These are phyloP conservation scores for Eristalis arbustorum DNA, from an alignment of 2,888 invertebrate genomes.

Conservation along the genomic window DNA sequence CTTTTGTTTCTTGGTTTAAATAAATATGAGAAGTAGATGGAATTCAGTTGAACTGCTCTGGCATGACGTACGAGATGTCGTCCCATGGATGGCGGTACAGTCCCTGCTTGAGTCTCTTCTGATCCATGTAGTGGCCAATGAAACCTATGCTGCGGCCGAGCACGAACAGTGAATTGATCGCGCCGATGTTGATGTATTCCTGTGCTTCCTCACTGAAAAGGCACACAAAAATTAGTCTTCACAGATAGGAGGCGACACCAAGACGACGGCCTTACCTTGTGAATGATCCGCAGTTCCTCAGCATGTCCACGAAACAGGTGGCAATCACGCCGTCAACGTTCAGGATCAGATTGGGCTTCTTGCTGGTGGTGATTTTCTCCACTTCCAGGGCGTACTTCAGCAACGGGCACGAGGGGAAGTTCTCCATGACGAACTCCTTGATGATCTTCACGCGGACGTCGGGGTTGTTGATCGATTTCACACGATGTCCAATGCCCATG, in stretches of 20 bases:
- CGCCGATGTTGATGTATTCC: conserved; percentile 98
- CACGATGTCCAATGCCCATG: conserved; percentile 99
- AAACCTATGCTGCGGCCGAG: conserved; percentile 99
- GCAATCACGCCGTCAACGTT: conserved; percentile 99
- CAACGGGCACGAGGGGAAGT: conserved; percentile 97
- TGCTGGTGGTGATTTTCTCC: conserved; percentile 98
- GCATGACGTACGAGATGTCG: conserved; percentile 87
- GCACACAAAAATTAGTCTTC: neutral
- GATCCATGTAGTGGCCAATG: conserved; percentile 99
- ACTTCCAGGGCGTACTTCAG: conserved; percentile 97
- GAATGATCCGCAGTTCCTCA: conserved; percentile 96
- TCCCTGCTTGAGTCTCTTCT: conserved; percentile 98
- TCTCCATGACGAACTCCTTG: conserved; percentile 95
- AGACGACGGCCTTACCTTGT: conserved; percentile 83
- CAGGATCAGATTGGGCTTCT: conserved; percentile 99
- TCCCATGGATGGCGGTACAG: conserved; percentile 99
- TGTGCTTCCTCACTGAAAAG: conserved; percentile 93
- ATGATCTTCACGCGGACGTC: conserved; percentile 98
- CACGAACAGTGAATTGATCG: conserved; percentile 98
- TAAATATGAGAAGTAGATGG: conserved; percentile 57
- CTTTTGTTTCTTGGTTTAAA: conserved; percentile 46
- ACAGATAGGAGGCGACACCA: neutral
- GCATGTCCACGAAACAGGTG: conserved; percentile 97
- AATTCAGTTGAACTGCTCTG: conserved; percentile 79
- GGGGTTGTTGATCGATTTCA: conserved; percentile 97